These are phyloP conservation scores for Fringilla coelebs DNA, from an alignment of 2,797 vertebrate species.

Conservation along the genomic window DNA sequence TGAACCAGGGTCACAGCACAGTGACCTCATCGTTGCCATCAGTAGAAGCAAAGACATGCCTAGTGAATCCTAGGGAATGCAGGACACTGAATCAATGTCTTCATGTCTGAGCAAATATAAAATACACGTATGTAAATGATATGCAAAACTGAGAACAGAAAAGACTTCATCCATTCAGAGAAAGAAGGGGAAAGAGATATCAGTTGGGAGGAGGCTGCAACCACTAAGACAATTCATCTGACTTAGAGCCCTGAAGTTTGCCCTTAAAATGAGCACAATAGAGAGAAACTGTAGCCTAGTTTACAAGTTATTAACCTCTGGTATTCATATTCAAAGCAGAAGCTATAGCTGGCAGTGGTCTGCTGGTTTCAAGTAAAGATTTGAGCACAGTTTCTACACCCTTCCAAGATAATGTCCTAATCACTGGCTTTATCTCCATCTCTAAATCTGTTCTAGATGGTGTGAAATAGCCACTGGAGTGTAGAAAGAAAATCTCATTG, in stretches of 20 bases:
- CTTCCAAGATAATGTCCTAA: neutral
- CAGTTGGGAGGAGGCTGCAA: neutral
- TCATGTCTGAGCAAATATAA: neutral
- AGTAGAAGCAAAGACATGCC: neutral
- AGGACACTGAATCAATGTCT: neutral
- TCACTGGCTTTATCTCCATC: neutral
- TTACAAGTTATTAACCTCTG: neutral
- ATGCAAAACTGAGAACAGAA: neutral
- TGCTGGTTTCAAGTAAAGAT: neutral
- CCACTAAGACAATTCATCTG: neutral
- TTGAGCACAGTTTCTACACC: neutral
- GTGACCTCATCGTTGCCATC: neutral
- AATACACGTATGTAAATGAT: neutral
- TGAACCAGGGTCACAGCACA: neutral
- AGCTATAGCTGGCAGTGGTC: neutral
- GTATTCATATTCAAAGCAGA: neutral
- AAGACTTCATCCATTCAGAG: neutral
- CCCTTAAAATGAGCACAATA: neutral
- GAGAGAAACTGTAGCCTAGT: neutral
- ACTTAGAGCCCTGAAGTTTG: neutral
- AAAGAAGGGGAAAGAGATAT: neutral
- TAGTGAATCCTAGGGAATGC: neutral
- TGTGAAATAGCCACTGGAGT: neutral
- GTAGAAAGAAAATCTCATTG: neutral
- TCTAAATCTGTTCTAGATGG: neutral